Percentiles rank a stretch among this genome's conserved stretches.
These are phyloP conservation scores for Stratiolaelaps scimitus DNA, from an alignment of 1,140 invertebrate species.

Conservation along the genomic window DNA sequence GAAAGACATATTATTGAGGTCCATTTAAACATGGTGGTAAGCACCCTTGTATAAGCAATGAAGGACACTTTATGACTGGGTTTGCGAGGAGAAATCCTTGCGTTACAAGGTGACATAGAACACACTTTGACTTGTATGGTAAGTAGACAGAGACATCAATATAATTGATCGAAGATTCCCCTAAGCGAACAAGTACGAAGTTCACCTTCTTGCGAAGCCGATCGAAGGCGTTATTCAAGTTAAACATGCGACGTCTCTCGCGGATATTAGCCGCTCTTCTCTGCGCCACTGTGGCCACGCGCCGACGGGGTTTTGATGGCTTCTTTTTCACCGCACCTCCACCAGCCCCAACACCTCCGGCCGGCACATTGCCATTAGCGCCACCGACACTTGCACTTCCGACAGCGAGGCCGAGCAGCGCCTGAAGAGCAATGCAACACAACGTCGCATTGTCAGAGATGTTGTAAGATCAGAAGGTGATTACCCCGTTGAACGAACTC, in stretches of 20 bases:
- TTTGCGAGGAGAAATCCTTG: not conserved
- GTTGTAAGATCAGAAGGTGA: not conserved
- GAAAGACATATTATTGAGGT: too few species aligned
- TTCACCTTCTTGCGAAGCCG: conserved; percentile 66
- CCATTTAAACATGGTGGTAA: too few species aligned
- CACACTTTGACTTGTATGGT: too few species aligned
- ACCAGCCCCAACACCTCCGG: not conserved
- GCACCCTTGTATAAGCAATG: too few species aligned
- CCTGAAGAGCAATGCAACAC: not conserved
- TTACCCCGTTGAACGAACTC: too few species aligned
- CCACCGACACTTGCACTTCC: not conserved
- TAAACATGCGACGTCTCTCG: conserved; percentile 87
- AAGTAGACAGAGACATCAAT: too few species aligned
- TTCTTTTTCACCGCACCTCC: conserved; percentile 9
- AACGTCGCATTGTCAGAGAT: not conserved
- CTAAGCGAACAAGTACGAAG: too few species aligned
- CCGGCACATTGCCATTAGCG: not conserved
- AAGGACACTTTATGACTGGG: too few species aligned
- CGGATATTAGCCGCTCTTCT: conserved; percentile 82
- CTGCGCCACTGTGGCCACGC: conserved; percentile 77
- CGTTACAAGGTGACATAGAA: not conserved
- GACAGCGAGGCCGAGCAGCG: conserved; percentile 4
- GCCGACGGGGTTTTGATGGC: conserved; percentile 49
- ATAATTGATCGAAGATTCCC: too few species aligned
- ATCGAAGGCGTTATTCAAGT: conserved; percentile 93